These are phyloP conservation scores for Drosophila subsilvestris DNA, from an alignment of 2,888 invertebrate genomes.

Conservation along the genomic window DNA sequence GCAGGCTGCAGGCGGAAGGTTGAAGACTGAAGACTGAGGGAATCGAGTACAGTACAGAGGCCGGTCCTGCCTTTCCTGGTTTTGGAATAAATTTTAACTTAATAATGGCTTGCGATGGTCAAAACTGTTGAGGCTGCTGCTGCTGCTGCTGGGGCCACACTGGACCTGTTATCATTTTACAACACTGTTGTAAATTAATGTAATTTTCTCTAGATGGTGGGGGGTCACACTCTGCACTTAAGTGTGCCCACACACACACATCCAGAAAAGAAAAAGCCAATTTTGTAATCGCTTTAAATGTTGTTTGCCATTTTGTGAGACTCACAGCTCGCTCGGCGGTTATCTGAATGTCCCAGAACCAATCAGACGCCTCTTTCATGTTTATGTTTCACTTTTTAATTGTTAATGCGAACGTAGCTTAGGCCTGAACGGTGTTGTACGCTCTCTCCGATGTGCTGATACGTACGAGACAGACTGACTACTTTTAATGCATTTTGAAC, in stretches of 20 bases:
- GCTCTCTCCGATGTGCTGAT: constrained; percentile 52
- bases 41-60: neutral
- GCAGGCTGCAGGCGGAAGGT: constrained; percentile 5
- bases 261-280: neutral
- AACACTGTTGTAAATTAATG: constrained; percentile 23
- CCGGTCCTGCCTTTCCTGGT: constrained; percentile 26
- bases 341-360: constrained; percentile 28
- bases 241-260: neutral
- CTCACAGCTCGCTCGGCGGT: constrained; percentile 6
- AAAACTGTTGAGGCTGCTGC: constrained; percentile 27
- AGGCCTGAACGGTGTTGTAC: constrained; percentile 22
- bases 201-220: neutral
- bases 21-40: constrained; percentile 25
- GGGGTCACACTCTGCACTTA: neutral
- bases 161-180: constrained; percentile 27
- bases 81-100: constrained; percentile 52
- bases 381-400: constrained; percentile 60
- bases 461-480: constrained; percentile 16
- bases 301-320: constrained; percentile 40
- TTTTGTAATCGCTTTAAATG: constrained; percentile 6
- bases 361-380: constrained; percentile 47
- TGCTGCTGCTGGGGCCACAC: neutral
- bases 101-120: constrained; percentile 29
- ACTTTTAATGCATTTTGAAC: constrained; percentile 66
- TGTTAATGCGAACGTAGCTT: constrained; percentile 48